Percentiles rank a stretch among this genome's conserved stretches.
phyloP scores from a whole-genome alignment of 2,888 invertebrate genomes.

The Hypena proboscidalis region DNA sequence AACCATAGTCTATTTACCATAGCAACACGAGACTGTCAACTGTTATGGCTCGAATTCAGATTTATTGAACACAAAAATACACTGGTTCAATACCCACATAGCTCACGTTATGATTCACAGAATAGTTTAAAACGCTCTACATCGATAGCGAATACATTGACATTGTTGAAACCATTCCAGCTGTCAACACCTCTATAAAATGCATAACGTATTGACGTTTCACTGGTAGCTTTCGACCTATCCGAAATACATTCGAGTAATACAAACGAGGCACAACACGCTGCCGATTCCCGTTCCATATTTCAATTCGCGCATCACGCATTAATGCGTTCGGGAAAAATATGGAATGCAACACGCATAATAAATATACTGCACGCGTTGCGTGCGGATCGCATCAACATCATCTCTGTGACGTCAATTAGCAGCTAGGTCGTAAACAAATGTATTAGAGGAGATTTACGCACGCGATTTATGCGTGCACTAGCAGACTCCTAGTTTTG shows the following conservation, averaged over 20 bases:
- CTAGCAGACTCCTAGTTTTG: constrained; percentile 7
- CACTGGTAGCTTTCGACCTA: constrained; percentile 26
- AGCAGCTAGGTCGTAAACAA: constrained; percentile 52
- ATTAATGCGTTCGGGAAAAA: constrained; percentile 73
- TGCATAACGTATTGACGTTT: constrained; percentile 19
- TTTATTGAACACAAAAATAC: no score
- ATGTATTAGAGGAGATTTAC: constrained; percentile 27
- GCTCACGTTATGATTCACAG: not conserved
- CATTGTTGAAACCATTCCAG: constrained; percentile 11
- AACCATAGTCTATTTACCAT: no score
- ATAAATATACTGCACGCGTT: constrained; percentile 60
- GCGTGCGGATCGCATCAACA: constrained; percentile 53
- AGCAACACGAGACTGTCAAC: no score
- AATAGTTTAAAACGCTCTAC: not conserved
- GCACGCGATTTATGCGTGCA: constrained; percentile 12
- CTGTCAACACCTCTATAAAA: constrained; percentile 23
- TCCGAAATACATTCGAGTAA: constrained; percentile 12
- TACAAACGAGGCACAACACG: constrained; percentile 48
- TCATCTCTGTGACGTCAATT: constrained; percentile 63
- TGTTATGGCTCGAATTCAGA: no score
- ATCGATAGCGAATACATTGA: not conserved
- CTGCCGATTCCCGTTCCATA: constrained; percentile 54
- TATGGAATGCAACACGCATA: constrained; percentile 65
- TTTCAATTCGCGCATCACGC: constrained; percentile 74
- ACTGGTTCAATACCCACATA: no score